These are phyloP conservation scores for Cranoglanis bouderius DNA, from an alignment of 2,113 vertebrate genomes.

Conservation along the genomic window DNA sequence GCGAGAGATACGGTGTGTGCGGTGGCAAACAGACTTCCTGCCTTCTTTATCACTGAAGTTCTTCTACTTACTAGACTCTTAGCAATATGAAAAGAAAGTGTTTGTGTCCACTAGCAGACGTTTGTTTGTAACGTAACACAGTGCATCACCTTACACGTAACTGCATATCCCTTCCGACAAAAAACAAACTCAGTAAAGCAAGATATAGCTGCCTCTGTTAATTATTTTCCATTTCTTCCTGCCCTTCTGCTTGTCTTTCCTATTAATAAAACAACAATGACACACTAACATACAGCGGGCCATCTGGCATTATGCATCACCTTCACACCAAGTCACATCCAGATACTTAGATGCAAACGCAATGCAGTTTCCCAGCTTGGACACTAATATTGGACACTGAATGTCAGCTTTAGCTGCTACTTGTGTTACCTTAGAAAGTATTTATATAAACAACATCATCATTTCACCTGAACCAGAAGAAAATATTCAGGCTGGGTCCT, in stretches of 20 bases:
- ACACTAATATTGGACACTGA: neutral
- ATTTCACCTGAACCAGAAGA: conserved; percentile 14
- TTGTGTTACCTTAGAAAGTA: neutral
- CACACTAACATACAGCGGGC: neutral
- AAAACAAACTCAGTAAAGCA: too few species aligned
- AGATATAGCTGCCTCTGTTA: too few species aligned
- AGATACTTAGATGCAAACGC: neutral
- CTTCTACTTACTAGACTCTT: neutral
- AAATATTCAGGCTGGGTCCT: neutral
- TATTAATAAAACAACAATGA: neutral
- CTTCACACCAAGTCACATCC: neutral
- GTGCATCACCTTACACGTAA: neutral
- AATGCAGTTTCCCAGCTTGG: conserved; percentile 3
- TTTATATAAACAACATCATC: neutral
- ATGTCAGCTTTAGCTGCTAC: neutral
- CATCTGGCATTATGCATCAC: conserved; percentile 1
- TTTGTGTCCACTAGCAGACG: neutral
- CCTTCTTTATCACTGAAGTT: neutral
- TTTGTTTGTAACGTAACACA: neutral
- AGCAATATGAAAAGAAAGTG: neutral
- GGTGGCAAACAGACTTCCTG: neutral
- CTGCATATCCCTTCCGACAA: neutral
- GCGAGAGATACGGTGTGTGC: neutral
- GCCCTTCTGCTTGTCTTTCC: neutral
- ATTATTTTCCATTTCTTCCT: neutral